Evolutionary conservation across 2,888 invertebrate genomes (phyloP), one percentile per base, ranked within the genome.

Genomic region (Myopa tessellatipennis): DNA sequence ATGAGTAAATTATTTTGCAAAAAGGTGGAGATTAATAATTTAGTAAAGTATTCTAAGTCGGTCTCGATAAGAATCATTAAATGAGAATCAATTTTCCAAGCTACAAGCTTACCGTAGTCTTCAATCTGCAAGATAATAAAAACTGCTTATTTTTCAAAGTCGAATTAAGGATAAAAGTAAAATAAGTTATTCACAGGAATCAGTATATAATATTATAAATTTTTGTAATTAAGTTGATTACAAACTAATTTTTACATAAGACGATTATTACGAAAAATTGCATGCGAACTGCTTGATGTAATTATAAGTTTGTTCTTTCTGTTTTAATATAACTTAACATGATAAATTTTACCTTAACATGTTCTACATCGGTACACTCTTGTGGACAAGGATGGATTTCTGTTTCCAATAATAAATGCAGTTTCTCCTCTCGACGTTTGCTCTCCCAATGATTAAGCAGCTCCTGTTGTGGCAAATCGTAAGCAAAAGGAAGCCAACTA

Each of bases 41-140:
- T 85, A 79, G 94, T 93, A 69, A 96, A 91, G 84, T 93, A 92
- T 84, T 94, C 93, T 82, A 95, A 91, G 86, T 95, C 95, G 67
- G 95, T 94, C 87, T 94, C 94, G 77, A 96, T 84, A 79, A 96
- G 92, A 81, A 95, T 90, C 73, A 94, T 94, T 84, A 96, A 92
- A 86, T 93, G 92, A 81, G 94, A 93, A 74, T 93, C 92, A 74
- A 93, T 93, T 85, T 93, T 94, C 96, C 96, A 96, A 45, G 95
- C 95, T 77, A 94, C 90, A 70, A 94, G 92, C 85, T 93, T 92
- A 77, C 96, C 96, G 88, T 94, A 94, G 84, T 94, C 92, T 86
- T 95, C 95, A 84, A 96, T 90, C 95, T 95, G 89, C 60, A 89
- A 89, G 60, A 18, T 79, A 76, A 26, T 50, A 55, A 10, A 55